Evolutionary conservation across 2,888 invertebrate species (phyloP).

Genomic region (Clunio marinus): DNA sequence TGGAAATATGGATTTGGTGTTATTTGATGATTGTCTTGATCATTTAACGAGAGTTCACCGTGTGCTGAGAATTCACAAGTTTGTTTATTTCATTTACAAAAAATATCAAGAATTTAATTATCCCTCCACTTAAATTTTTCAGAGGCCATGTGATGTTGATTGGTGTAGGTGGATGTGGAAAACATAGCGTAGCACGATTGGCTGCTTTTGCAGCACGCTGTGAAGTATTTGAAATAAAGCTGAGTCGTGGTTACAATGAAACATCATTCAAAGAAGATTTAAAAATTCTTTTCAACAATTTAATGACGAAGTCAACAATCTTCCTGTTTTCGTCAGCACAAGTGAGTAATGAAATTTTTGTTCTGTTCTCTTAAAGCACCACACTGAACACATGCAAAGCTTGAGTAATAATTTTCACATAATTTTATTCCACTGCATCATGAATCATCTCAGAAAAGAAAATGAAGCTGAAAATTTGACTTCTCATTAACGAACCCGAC

Average conservation of each 20-base stretch:
- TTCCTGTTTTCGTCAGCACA: constrained; percentile 83
- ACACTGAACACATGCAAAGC: too few species aligned
- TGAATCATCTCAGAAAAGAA: too few species aligned
- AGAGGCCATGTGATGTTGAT: constrained; percentile 79
- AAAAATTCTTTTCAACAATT: constrained; percentile 68
- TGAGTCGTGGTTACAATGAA: constrained; percentile 84
- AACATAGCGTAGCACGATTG: constrained; percentile 73
- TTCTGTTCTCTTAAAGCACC: too few species aligned
- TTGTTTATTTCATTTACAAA: neutral
- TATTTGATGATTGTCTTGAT: constrained; percentile 89
- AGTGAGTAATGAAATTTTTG: constrained; percentile 48
- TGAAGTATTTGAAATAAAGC: constrained; percentile 74
- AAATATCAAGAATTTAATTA: neutral
- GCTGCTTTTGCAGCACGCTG: constrained; percentile 83
- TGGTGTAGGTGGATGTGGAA: constrained; percentile 87
- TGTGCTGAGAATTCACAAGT: constrained; percentile 67
- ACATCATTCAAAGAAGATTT: constrained; percentile 79
- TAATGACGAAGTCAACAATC: constrained; percentile 74
- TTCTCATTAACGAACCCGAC: too few species aligned
- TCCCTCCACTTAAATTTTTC: constrained; percentile 40
- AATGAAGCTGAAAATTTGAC: too few species aligned
- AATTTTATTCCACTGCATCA: neutral
- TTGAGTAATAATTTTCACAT: neutral
- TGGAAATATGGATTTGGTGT: constrained; percentile 70
- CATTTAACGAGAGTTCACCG: constrained; percentile 85